Evolutionary conservation across 2,888 invertebrate species (phyloP), one percentile per base, ranked within the genome.

Genomic region (Oscheius sp.): DNA sequence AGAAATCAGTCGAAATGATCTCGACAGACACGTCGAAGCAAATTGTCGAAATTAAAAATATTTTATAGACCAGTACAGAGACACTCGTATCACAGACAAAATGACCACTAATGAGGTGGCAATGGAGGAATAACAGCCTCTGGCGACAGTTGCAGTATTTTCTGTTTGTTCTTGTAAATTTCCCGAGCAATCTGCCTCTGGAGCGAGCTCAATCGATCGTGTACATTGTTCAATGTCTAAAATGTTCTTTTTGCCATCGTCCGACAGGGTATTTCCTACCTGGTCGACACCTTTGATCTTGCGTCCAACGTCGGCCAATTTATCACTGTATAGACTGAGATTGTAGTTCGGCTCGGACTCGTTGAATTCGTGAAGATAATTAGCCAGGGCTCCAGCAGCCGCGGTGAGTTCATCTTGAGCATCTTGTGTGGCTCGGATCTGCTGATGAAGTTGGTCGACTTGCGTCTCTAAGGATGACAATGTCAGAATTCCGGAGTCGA

Each of bases 161-260:
- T 27, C 49, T 52, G 56, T 18, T 52, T 70, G n/a, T 52, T 29
- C 58, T 81, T 81, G 66, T 79, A 80, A 7, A 75, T 73, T 27
- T 81, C 83, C n/a, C 80, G 43, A 1, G 83, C 83, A n/a, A 83
- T 81, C 68, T 75, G 73, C 35, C 83, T 46, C 63, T 83, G 83
- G 0, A 83, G 78, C 9, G 59, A 69, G 12, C 81, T 77, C 56
- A 83, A 72, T 21, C 83, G 73, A 12, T 81, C 80, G 35, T 76
- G 76, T 0, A 83, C 59, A 18, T 72, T 69, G 29, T 61, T 71
- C 21, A 81, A 69, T 16, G 73, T 76, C 74, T 77, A 16, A 66
- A 27, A 46, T 53, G 43, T 49, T 41, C 21, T 13, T 29, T 2
- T 29, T n/a, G 3, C 29, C 21, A n/a, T n/a, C n/a, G n/a, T n/a